Evolutionary conservation across 2,797 vertebrate species (phyloP).

Genomic region (Acropternis orthonyx): DNA sequence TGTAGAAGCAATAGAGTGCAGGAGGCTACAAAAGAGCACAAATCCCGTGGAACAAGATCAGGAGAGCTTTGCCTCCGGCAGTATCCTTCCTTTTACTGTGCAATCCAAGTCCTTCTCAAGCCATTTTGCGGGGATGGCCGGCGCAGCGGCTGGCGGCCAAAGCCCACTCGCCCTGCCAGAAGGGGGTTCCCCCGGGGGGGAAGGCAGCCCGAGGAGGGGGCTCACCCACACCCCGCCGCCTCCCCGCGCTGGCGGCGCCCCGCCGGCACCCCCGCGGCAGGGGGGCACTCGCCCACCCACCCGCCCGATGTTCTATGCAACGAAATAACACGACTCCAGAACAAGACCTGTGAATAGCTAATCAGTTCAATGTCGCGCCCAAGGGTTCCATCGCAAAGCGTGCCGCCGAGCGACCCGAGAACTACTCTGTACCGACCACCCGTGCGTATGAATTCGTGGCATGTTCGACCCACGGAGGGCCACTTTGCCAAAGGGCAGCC

Average conservation of each 20-base stretch:
- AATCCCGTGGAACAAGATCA: constrained; percentile 81
- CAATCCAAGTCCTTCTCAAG: constrained; percentile 82
- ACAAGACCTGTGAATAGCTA: constrained; percentile 84
- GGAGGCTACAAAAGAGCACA: constrained; percentile 92
- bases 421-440: constrained; percentile 87
- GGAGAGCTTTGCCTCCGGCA: constrained; percentile 82
- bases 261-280: constrained; percentile 54
- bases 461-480: constrained; percentile 89
- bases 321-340: constrained; percentile 85
- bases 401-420: constrained; percentile 78
- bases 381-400: constrained; percentile 82
- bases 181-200: background rate
- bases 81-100: constrained; percentile 83
- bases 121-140: constrained; percentile 71
- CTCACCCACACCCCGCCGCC: background rate
- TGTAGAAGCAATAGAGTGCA: constrained; percentile 98
- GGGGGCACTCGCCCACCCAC: constrained; percentile 84
- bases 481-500: constrained; percentile 93
- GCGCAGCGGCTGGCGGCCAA: background rate
- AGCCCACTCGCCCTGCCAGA: background rate
- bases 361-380: constrained; percentile 83
- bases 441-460: constrained; percentile 90
- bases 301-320: constrained; percentile 99
- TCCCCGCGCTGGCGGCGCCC: background rate
- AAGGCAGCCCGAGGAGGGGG: constrained; percentile 16